These are phyloP conservation scores for Ceratosolen fusciceps DNA, from an alignment of 1,140 invertebrate genomes.

Conservation along the genomic window DNA sequence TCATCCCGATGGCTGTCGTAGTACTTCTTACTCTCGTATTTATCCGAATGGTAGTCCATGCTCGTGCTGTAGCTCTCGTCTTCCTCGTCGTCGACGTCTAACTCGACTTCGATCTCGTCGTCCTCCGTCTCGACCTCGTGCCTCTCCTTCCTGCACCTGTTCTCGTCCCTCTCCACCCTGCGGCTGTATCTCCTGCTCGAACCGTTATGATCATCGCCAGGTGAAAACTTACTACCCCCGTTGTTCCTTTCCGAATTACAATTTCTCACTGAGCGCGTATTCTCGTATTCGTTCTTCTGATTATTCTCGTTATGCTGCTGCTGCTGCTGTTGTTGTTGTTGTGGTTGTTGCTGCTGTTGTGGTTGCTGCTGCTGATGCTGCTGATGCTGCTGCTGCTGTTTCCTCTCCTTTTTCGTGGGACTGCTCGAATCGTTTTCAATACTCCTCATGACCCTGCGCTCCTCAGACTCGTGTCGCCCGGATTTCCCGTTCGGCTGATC, in stretches of 20 bases:
- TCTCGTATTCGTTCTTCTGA: slow-evolving; percentile 54
- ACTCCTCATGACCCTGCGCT: slow-evolving; percentile 55
- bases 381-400: slow-evolving; percentile 45
- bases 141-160: slow-evolving; percentile 48
- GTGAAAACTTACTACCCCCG: slow-evolving; percentile 38
- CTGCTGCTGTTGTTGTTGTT: slow-evolving; percentile 44
- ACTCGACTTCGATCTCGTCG: slow-evolving; percentile 58
- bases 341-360: slow-evolving; percentile 44
- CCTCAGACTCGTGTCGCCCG: slow-evolving; percentile 53
- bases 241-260: slow-evolving; percentile 50
- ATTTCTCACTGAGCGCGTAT: slow-evolving; percentile 29
- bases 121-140: slow-evolving; percentile 63
- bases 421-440: slow-evolving; percentile 52
- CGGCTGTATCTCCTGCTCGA: slow-evolving; percentile 19
- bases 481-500: slow-evolving; percentile 50
- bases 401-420: slow-evolving; percentile 51
- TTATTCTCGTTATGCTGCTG: slow-evolving; percentile 30
- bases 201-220: slow-evolving; percentile 50
- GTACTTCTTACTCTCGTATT: slow-evolving; percentile 62
- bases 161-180: slow-evolving; percentile 31
- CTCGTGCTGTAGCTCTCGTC: slow-evolving; percentile 53
- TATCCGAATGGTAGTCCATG: slow-evolving; percentile 53
- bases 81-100: slow-evolving; percentile 56
- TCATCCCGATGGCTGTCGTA: slow-evolving; percentile 51
- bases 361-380: slow-evolving; percentile 48